Evolutionary conservation across 2,797 vertebrate genomes (phyloP), one percentile per base, ranked within the genome.

Genomic region (Adrianichthys oophorus): DNA sequence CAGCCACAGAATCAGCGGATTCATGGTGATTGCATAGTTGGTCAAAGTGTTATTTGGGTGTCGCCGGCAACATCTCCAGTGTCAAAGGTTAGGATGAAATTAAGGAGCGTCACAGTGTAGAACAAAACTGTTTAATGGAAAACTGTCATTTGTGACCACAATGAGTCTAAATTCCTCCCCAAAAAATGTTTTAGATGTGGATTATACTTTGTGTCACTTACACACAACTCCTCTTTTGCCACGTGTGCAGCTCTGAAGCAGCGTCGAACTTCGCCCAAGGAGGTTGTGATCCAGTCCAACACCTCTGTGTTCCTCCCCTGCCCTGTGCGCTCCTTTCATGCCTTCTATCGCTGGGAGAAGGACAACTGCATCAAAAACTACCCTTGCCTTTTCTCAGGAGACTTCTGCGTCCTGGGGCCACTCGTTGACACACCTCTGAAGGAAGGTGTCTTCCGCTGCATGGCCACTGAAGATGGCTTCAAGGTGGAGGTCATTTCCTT

Each of bases 291-390:
- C 18, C 87, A 86, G 24, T 85, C 77, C 21, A 91, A 92, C 45
- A 88, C 89, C 29, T 83, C 90, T 0, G 49, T 94, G 59, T 90
- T 93, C 7, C 85, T 94, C 4, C 93, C 93, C 0, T 94, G 93
- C 78, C 93, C 92, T 0, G 88, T 94, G 59, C 89, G 59, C 58
- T 94, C 93, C 57, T 93, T 92, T 73, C 93, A 92, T 3, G 93
- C 93, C 67, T 85, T 79, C 59, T 94, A 94, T 59, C 91, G 88
- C 50, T 94, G 93, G 93, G 91, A 92, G 73, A 93, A 90, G 60
- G 93, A 93, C 66, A 88, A 91, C 88, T 91, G 86, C 56, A 17
- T 76, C 51, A 88, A 79, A 77, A 87, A 78, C 55, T 94, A 93
- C 68, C 90, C 92, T 3, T 94, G 93, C 78, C 68, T 90, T 50